Conservation (phyloP, 2,113 vertebrate genomes). For the Macrotus californicus region DNA sequence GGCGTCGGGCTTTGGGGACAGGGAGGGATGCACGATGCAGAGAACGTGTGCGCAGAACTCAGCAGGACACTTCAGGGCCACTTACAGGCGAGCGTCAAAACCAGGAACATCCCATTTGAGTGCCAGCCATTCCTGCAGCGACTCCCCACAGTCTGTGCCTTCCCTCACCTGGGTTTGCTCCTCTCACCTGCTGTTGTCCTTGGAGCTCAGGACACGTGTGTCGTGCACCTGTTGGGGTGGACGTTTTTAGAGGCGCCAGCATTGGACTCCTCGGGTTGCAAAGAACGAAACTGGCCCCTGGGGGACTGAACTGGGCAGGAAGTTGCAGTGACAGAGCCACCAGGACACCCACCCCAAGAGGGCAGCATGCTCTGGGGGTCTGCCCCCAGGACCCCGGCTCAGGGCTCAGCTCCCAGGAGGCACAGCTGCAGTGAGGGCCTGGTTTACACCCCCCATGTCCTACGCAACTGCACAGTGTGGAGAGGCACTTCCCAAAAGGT, state of each 20-base stretch:
- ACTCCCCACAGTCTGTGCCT: fast-evolving
- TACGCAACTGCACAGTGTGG: fast-evolving
- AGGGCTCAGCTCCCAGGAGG: not conserved
- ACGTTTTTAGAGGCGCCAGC: fast-evolving
- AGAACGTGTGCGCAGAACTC: not conserved
- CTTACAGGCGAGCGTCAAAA: not conserved
- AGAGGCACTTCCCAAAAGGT: not conserved
- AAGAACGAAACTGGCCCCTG: not conserved
- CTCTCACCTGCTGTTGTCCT: not conserved
- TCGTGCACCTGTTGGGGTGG: too few species aligned
- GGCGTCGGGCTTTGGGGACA: not conserved
- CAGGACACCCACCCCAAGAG: not conserved
- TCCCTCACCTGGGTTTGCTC: not conserved
- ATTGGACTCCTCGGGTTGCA: fast-evolving
- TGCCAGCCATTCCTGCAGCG: not conserved
- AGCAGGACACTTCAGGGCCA: not conserved
- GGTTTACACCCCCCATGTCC: fast-evolving
- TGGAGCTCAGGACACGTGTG: fast-evolving
- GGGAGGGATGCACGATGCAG: not conserved
- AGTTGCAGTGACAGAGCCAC: not conserved
- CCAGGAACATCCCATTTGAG: not conserved
- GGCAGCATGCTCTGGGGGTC: fast-evolving
- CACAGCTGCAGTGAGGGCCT: not conserved
- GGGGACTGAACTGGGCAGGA: fast-evolving
- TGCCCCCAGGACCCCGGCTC: not conserved